Evolutionary conservation across 2,888 invertebrate species (phyloP).

Genomic region (Lepidochrysops patricia): DNA sequence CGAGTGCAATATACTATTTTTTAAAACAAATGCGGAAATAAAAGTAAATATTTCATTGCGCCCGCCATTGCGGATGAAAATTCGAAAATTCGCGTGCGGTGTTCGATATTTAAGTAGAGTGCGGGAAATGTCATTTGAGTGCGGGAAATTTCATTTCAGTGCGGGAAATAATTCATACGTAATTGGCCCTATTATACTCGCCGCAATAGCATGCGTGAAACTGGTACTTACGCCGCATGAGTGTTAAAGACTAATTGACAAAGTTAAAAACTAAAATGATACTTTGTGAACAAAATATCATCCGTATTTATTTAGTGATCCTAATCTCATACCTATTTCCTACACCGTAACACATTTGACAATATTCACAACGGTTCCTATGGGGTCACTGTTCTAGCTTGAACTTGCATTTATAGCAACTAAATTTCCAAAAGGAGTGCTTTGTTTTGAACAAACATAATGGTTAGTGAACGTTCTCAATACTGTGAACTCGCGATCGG

Average conservation of each 20-base stretch:
- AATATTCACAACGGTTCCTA: slow-evolving; percentile 23
- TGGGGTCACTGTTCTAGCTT: slow-evolving; percentile 32
- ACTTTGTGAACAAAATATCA: background rate
- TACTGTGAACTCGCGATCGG: slow-evolving; percentile 62
- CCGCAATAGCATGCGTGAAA: too few species aligned
- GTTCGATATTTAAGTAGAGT: too few species aligned
- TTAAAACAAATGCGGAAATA: too few species aligned
- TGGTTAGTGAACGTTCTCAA: slow-evolving; percentile 54
- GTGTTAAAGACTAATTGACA: background rate
- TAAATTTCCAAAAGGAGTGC: slow-evolving; percentile 45
- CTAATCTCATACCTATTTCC: background rate
- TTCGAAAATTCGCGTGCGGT: too few species aligned
- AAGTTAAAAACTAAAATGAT: background rate
- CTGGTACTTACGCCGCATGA: too few species aligned
- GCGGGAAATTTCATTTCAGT: too few species aligned
- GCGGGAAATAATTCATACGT: too few species aligned
- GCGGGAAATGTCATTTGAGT: too few species aligned
- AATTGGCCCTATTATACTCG: too few species aligned
- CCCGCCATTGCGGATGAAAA: too few species aligned
- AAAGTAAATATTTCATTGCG: too few species aligned
- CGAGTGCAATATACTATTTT: too few species aligned
- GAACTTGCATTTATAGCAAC: slow-evolving; percentile 31
- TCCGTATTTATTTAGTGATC: background rate
- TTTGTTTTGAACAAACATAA: slow-evolving; percentile 54
- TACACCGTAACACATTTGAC: background rate